Evolutionary conservation across 2,888 invertebrate species (phyloP).

Genomic region (Drosophila cyrtoloma): DNA sequence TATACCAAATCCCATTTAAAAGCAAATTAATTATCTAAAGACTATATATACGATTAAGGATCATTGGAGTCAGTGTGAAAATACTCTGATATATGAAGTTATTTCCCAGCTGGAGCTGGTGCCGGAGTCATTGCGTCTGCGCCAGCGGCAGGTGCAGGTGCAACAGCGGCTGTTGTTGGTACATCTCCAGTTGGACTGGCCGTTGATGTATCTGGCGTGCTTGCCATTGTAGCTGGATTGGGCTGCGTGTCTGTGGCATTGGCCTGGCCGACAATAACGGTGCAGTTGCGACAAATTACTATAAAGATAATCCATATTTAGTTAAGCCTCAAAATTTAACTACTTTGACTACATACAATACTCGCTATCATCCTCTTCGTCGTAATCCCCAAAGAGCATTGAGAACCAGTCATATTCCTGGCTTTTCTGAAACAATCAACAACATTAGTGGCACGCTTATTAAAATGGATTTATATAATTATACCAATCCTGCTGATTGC

Average conservation of each 20-base stretch:
- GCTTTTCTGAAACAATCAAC: conserved; percentile 33
- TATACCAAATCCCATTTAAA: conserved; percentile 56
- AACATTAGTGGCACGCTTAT: neutral
- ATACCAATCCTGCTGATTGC: conserved; percentile 28
- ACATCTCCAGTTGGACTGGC: neutral
- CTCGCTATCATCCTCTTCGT: conserved; percentile 45
- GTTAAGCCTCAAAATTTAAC: neutral
- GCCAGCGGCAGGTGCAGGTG: neutral
- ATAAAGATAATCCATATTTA: neutral
- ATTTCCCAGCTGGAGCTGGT: neutral
- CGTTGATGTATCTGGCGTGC: conserved; percentile 18
- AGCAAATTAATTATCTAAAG: neutral
- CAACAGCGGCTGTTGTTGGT: neutral
- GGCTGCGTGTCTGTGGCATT: conserved; percentile 17
- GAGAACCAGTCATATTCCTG: conserved; percentile 47
- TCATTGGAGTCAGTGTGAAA: neutral
- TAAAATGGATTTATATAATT: too few relatives aligned
- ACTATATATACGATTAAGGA: neutral
- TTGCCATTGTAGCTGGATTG: conserved; percentile 15
- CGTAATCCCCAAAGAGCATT: conserved; percentile 38
- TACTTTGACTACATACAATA: conserved; percentile 45
- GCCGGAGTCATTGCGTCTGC: neutral
- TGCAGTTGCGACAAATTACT: conserved; percentile 79
- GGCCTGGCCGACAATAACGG: conserved; percentile 57
- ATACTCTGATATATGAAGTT: neutral